phyloP scores from a whole-genome alignment of 2,797 vertebrate species.

The Arctocebus calabarensis region DNA sequence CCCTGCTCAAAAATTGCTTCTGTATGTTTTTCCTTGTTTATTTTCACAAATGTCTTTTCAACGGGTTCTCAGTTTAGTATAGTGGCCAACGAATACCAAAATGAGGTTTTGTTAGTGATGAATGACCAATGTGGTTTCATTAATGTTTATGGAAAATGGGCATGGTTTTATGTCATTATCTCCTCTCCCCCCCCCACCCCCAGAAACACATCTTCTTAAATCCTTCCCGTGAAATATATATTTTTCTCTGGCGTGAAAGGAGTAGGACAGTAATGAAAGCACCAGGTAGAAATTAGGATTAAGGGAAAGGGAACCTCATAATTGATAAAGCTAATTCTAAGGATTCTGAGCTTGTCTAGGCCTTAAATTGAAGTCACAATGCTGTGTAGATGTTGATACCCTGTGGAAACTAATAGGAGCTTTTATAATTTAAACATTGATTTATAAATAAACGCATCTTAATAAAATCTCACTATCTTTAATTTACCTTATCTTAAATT shows the following conservation, averaged over 20 bases:
- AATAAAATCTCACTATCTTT: neutral
- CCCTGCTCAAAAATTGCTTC: neutral
- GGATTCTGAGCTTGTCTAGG: neutral
- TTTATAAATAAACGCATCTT: constrained; percentile 9
- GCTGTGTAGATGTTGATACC: neutral
- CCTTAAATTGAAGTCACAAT: neutral
- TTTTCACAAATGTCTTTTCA: neutral
- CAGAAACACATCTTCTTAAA: neutral
- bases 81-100: neutral
- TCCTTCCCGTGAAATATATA: neutral
- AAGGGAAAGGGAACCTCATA: neutral
- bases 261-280: neutral
- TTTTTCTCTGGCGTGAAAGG: neutral
- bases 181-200: no score
- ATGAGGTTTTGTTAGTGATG: neutral
- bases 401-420: neutral
- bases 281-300: neutral
- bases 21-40: neutral
- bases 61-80: neutral
- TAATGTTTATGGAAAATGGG: neutral
- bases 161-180: neutral
- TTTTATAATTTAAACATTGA: neutral
- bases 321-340: neutral
- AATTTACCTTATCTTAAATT: neutral
- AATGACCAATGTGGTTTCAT: neutral